Base-by-base conservation (phyloP, 2,888 invertebrate genomes). In the Podabrus alpinus region DNA sequence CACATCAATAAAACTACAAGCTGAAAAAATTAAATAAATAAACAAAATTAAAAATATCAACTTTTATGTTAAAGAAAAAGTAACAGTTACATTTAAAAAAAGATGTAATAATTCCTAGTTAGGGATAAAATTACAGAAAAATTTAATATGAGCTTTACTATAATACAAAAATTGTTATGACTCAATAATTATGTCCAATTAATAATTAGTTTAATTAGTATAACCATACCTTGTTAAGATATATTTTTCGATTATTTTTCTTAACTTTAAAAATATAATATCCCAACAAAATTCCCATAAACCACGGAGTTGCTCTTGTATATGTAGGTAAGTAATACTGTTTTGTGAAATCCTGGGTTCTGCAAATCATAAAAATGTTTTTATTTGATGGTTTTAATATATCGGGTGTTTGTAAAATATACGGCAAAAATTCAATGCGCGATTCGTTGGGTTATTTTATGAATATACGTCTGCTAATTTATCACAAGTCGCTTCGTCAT, bases 261-360 rank as follows among this genome's bases (percentile, higher is more conserved):
- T 79, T 80, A 15, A 81, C 73, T 68, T 77, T 68, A 10, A 77
- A 79, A 9, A 85, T 77, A 10, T 79, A 21, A 66, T 82, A 84
- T 7, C 85, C 85, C 15, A 82, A 59, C n/a, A 84, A 69, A 11
- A 81, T 74, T 15, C 85, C 85, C 7, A 85, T 81, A 15, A 85
- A 73, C 84, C 85, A 85, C 5, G 84, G 81, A 24, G 80, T 73
- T 10, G 83, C 83, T 74, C 85, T 81, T 11, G 82, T 81, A 70
- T 85, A 82, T 0, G 84, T 83, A 68, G 76, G 74, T 4, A 82
- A 68, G 66, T 85, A 85, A 72, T 84, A 85, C 7, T 80, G 66
- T n/a, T 76, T 76, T 29, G 16, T 19, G 15, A 15, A 72, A 19
- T 72, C 4, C 10, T 2, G n/a, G 3, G 1, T 19, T 17, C 19